Base-by-base conservation (phyloP, 2,888 invertebrate species). In the Phyllotreta striolata region DNA sequence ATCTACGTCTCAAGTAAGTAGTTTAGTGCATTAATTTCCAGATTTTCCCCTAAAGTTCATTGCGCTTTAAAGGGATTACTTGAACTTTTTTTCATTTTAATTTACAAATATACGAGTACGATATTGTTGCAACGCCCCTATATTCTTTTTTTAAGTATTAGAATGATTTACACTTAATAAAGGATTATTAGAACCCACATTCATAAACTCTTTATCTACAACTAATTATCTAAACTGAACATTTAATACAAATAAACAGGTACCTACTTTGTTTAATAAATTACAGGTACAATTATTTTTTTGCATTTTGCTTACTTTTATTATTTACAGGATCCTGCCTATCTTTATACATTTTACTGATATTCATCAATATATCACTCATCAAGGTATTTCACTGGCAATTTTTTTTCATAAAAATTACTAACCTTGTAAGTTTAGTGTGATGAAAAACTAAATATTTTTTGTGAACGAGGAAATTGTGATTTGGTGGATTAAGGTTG, bases 1-100 rank as follows among this genome's bases (percentile, higher is more conserved):
- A 68, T 83, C 84, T 73, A 80, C 81, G 67, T 84, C 85, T 72
- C 85, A 86, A 85, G 86, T 86, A 83, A 83, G 78, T 74, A 14
- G 43, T 70, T 66, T 62, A 64, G 62, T 24, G 69, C 72, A 39
- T 62, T 38, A 63, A 43, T 70, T 14, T 43, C 68, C n/a, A 66
- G 67, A 13, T 68, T 68, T 65, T 72, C 52, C 66, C 66, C 54
- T 70, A 69, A 1, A 3, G 4, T 24, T 24, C 24, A 24, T 24
- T 24, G 2, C 24, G 24, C 24, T 24, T 24, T 24, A 24, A 24
- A 24, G 2, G 4, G 24, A 24, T 24, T 24, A 24, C 24, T 24
- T n/a, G n/a, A n/a, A n/a, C n/a, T n/a, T n/a, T n/a, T n/a, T 24
- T 24, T 24, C 24, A 24, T 24, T 24, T 24, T 24, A 24, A 1